These are phyloP conservation scores for Dendropsophus ebraccatus DNA, from an alignment of 2,113 vertebrate genomes.

Conservation along the genomic window DNA sequence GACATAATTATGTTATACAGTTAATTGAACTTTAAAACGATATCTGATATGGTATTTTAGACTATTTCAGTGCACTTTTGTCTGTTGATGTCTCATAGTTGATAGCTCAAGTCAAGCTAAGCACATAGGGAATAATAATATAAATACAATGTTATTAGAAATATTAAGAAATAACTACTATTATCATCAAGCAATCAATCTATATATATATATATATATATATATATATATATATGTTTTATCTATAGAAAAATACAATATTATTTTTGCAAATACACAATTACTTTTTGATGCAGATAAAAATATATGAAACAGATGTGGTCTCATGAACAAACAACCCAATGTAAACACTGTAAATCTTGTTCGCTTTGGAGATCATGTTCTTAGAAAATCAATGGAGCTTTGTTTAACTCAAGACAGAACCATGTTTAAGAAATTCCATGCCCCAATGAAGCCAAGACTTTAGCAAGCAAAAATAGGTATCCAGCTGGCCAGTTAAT, in stretches of 20 bases:
- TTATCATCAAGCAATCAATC: no score
- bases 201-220: no score
- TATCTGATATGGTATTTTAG: neutral
- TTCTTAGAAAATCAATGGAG: slow-evolving; percentile 39
- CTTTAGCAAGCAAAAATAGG: neutral
- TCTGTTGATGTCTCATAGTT: neutral
- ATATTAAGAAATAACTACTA: neutral
- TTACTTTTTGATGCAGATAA: slow-evolving; percentile 22
- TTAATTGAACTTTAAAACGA: neutral
- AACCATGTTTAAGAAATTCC: slow-evolving; percentile 29
- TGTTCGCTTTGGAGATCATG: slow-evolving; percentile 25
- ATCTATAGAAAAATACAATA: neutral
- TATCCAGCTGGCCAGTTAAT: slow-evolving; percentile 14
- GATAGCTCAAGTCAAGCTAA: neutral
- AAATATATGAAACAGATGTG: slow-evolving; percentile 45
- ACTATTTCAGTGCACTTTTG: neutral
- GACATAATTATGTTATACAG: slow-evolving; percentile 9
- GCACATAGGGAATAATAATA: neutral
- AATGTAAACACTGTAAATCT: slow-evolving; percentile 46
- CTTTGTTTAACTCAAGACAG: slow-evolving; percentile 25
- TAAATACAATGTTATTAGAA: neutral
- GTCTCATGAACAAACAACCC: slow-evolving; percentile 27
- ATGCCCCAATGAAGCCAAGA: slow-evolving; percentile 3
- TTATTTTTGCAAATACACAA: neutral
- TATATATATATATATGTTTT: neutral